Percentiles rank a stretch among this genome's conserved stretches.
phyloP scores from a whole-genome alignment of 1,140 invertebrate species.

The Gonioctena quinquepunctata region DNA sequence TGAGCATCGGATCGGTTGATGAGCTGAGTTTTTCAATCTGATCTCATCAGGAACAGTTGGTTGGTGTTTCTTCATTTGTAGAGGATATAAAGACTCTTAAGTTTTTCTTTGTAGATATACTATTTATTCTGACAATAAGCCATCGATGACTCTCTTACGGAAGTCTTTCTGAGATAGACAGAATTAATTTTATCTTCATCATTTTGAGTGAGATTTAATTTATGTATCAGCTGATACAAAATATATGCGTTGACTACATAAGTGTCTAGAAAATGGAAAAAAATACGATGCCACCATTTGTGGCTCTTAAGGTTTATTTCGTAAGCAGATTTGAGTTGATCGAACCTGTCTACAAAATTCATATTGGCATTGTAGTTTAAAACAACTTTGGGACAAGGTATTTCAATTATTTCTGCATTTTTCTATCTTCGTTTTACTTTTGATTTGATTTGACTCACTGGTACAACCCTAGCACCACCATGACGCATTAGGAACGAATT shows the following conservation, averaged over 20 bases:
- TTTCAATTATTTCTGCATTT: conserved; percentile 12
- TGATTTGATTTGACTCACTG: conserved; percentile 17
- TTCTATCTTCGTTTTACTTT: conserved; percentile 44
- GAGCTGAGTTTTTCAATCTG: neutral
- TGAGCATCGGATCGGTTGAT: neutral
- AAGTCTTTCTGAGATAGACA: too few relatives aligned
- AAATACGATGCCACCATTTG: conserved; percentile 54
- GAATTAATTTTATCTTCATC: too few relatives aligned
- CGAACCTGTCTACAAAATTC: conserved; percentile 47
- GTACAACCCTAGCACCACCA: neutral
- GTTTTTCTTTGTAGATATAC: neutral
- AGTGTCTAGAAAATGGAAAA: conserved; percentile 30
- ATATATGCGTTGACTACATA: conserved; percentile 9
- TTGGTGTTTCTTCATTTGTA: neutral
- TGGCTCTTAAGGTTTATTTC: conserved; percentile 45
- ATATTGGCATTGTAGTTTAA: neutral
- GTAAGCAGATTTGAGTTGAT: conserved; percentile 47
- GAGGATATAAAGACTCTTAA: too few relatives aligned
- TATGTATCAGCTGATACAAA: neutral
- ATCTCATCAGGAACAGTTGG: neutral
- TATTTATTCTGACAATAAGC: neutral
- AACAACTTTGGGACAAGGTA: neutral
- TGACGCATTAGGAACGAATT: neutral
- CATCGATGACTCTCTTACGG: too few relatives aligned
- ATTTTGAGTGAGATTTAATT: too few relatives aligned